phyloP scores from a whole-genome alignment of 2,888 invertebrate genomes.

The Microplitis deprimator region DNA sequence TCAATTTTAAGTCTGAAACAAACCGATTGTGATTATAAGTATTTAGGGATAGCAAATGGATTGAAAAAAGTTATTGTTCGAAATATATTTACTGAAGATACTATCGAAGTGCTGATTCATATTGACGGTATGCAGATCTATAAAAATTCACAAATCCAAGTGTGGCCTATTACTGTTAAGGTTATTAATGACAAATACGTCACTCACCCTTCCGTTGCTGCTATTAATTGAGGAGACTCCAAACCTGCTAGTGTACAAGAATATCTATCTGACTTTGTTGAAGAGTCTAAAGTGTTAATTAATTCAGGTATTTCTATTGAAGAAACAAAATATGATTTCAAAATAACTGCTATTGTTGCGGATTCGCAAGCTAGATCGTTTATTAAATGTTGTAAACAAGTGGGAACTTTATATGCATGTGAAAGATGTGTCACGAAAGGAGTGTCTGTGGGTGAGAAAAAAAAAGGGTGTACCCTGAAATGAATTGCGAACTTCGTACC shows the following conservation, averaged over 20 bases:
- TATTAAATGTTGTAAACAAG: constrained; percentile 28
- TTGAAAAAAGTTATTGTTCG: constrained; percentile 1
- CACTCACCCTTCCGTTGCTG: constrained; percentile 10
- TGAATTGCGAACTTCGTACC: constrained; percentile 42
- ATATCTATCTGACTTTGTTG: constrained; percentile 15
- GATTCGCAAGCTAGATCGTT: constrained; percentile 18
- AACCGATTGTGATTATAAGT: not conserved
- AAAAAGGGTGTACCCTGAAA: constrained; percentile 27
- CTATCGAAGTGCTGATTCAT: not conserved
- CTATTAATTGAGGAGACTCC: constrained; percentile 32
- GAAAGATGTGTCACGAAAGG: constrained; percentile 29
- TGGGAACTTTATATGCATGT: constrained; percentile 28
- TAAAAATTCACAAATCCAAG: constrained; percentile 4
- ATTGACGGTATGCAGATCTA: not conserved
- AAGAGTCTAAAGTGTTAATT: constrained; percentile 12
- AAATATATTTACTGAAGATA: not conserved
- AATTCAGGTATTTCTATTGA: not conserved
- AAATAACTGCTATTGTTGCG: constrained; percentile 20
- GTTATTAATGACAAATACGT: not conserved
- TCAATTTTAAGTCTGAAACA: not conserved
- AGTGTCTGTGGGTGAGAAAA: not conserved
- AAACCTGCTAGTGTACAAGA: constrained; percentile 34
- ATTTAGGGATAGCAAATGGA: not conserved
- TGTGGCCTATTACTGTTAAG: constrained; percentile 3
- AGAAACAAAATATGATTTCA: constrained; percentile 6